Evolutionary conservation across 2,888 invertebrate genomes (phyloP), one percentile per base, ranked within the genome.

Genomic region (Crematogaster levior): DNA sequence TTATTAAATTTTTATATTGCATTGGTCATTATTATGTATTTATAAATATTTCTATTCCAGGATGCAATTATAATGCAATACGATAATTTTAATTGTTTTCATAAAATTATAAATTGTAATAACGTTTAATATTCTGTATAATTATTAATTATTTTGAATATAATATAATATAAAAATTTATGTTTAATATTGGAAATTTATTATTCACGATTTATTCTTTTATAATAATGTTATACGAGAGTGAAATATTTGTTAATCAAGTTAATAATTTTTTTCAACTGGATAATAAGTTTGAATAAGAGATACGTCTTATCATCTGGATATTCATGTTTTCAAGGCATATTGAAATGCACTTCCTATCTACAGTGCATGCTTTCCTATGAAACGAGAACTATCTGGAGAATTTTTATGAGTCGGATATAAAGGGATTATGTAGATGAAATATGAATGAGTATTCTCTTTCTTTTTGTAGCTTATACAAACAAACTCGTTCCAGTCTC

Each of bases 371-470:
- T 18, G 18, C 24, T 75, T 66, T 66, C 34, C 24, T 65, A 65
- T 24, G 9, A 65, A 51, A 63, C 7, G 65, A 37, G 24, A 65
- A 51, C n/a, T 15, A 40, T 75, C 66, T 51, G 37, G 24, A 27
- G 48, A 40, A 66, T 75, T 66, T 75, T 65, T 66, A 43, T 43
- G 27, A 58, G 15, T 74, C 21, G 48, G 5, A 5, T 21, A 51
- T 24, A 34, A 1, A 12, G 18, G 66, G 65, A 74, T 63, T 46
- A 63, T 37, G 24, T 48, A 27, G 18, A 10, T 51, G n/a, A 51
- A 75, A 74, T 61, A 63, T 24, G 48, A 74, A 66, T 37, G 37
- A 66, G 9, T 24, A 37, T 37, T 63, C 34, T 15, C n/a, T 37
- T 65, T n/a, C 24, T n/a, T 48, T n/a, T 37, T 27, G 37, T 60